Conservation (phyloP, 2,888 invertebrate genomes). For the Drosophila mercatorum region DNA sequence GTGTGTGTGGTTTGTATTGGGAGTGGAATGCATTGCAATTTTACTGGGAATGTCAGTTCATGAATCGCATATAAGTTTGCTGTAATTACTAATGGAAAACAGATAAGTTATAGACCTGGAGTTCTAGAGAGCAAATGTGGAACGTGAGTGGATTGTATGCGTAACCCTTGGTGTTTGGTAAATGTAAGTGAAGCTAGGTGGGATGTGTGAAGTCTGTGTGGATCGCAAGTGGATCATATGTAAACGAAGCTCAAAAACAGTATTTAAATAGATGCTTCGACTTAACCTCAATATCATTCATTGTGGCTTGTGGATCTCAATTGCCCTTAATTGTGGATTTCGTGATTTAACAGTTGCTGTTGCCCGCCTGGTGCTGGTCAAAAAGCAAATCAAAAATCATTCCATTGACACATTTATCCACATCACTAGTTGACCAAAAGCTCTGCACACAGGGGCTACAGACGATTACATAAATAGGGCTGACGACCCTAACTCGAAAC, state of each 20-base stretch:
- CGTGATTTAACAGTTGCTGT: background rate
- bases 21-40: slow-evolving; percentile 34
- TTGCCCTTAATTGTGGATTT: too few relatives aligned
- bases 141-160: background rate
- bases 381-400: slow-evolving; percentile 47
- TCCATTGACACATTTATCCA: slow-evolving; percentile 59
- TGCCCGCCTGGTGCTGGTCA: slow-evolving; percentile 1
- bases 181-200: too few relatives aligned
- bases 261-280: too few relatives aligned
- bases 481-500: slow-evolving; percentile 72
- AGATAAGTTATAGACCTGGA: background rate
- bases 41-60: slow-evolving; percentile 41
- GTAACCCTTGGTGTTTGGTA: background rate
- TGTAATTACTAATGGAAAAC: background rate
- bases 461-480: slow-evolving; percentile 60
- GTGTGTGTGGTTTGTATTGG: slow-evolving; percentile 21
- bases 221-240: too few relatives aligned
- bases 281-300: too few relatives aligned
- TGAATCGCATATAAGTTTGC: slow-evolving; percentile 26
- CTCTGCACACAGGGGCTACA: slow-evolving; percentile 22
- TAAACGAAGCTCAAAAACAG: too few relatives aligned
- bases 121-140: too few relatives aligned
- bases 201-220: too few relatives aligned
- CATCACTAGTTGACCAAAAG: slow-evolving; percentile 51
- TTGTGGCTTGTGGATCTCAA: too few relatives aligned